Percentiles rank a stretch among this genome's conserved stretches.
Conservation (phyloP, 2,888 invertebrate genomes). For the Ashinkailepas kermadecensis region DNA sequence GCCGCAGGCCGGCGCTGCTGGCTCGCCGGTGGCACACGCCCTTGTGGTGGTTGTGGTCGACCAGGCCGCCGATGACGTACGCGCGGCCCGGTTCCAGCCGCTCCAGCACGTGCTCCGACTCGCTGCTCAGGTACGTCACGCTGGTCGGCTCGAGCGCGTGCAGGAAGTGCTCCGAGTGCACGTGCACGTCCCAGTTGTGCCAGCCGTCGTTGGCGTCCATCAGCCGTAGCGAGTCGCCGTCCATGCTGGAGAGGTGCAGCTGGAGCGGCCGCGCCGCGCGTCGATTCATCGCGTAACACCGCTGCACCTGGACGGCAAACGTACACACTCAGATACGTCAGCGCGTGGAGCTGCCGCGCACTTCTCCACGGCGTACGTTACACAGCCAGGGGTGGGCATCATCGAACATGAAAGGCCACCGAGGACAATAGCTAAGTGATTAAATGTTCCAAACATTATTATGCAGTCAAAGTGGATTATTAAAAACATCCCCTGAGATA, state of each 20-base stretch:
- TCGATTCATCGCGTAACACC: conserved; percentile 85
- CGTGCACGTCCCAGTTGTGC: conserved; percentile 76
- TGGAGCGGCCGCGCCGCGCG: conserved; percentile 69
- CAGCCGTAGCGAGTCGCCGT: conserved; percentile 61
- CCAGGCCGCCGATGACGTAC: conserved; percentile 93
- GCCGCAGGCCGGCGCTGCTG: conserved; percentile 62
- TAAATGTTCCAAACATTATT: too few relatives aligned
- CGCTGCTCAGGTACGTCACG: conserved; percentile 85
- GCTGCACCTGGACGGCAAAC: conserved; percentile 75
- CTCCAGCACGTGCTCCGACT: conserved; percentile 75
- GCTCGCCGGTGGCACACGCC: conserved; percentile 81
- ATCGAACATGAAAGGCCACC: too few relatives aligned
- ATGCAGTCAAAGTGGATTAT: too few relatives aligned
- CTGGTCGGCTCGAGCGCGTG: conserved; percentile 66
- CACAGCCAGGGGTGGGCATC: too few relatives aligned
- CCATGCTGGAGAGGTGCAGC: conserved; percentile 72
- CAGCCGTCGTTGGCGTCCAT: conserved; percentile 78
- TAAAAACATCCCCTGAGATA: too few relatives aligned
- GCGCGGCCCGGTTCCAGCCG: conserved; percentile 66
- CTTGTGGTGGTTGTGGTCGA: conserved; percentile 96
- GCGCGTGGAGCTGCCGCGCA: neutral
- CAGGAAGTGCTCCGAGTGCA: conserved; percentile 45
- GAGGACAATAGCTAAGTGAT: too few relatives aligned
- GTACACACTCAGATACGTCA: conserved; percentile 64
- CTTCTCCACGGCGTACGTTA: too few relatives aligned